phyloP scores from a whole-genome alignment of 2,113 vertebrate species.

The Ceyx melanurus region DNA sequence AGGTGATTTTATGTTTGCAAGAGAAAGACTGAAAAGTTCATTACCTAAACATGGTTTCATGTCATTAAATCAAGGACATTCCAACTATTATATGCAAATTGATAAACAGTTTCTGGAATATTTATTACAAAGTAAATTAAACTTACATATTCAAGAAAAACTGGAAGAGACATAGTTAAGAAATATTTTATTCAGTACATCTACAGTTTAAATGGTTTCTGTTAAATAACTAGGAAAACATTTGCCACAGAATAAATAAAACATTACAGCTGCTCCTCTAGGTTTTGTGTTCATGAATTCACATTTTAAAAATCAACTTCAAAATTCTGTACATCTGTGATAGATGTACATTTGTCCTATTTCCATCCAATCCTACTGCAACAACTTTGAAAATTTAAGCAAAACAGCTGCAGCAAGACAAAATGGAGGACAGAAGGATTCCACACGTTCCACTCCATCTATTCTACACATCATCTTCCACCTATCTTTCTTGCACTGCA shows the following conservation, averaged over 20 bases:
- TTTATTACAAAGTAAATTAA: background rate
- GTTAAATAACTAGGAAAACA: background rate
- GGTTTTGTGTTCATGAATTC: background rate
- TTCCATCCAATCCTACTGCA: constrained; percentile 9
- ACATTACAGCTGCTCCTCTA: background rate
- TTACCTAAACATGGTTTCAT: background rate
- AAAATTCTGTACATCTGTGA: background rate
- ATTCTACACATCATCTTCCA: background rate
- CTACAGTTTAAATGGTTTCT: background rate
- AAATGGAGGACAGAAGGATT: constrained; percentile 51
- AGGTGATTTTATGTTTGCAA: background rate
- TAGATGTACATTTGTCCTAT: background rate
- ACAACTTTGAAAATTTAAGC: background rate
- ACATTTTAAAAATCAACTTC: background rate
- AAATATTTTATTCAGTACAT: background rate
- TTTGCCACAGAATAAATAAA: background rate
- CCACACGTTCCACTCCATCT: background rate
- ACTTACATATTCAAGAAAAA: background rate
- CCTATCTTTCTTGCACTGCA: background rate
- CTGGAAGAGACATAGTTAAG: background rate
- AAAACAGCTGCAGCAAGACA: constrained; percentile 31
- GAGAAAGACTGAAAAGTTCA: background rate
- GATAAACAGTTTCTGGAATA: background rate
- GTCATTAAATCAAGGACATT: background rate
- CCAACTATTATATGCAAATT: background rate